Evolutionary conservation across 53 echinoderm and acorn worm genomes (phyloP).

Genomic region (Astropecten irregularis): DNA sequence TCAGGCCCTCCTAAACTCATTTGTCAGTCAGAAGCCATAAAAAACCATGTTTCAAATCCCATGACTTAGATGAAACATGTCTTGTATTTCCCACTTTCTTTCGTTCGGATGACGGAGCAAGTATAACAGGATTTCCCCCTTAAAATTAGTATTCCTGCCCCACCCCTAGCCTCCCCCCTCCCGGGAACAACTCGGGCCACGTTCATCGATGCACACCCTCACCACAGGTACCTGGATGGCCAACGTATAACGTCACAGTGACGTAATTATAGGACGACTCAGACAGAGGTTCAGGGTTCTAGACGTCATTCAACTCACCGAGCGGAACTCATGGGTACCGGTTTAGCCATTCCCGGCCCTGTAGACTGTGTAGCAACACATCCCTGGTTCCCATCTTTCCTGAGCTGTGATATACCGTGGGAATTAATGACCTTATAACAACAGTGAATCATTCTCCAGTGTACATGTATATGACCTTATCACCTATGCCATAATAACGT

Average conservation of each 20-base stretch:
- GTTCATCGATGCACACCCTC: no score
- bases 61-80: no score
- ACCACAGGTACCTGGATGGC: not conserved
- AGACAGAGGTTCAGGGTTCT: not conserved
- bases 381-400: slow-evolving; percentile 35
- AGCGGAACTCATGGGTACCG: not conserved
- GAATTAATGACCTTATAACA: slow-evolving; percentile 35
- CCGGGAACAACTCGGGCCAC: no score
- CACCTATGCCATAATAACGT: no score
- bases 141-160: not conserved
- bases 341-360: not conserved
- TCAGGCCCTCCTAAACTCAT: no score
- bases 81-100: no score
- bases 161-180: slow-evolving; percentile 9
- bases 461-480: no score
- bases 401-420: slow-evolving; percentile 3
- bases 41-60: no score
- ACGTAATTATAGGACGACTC: slow-evolving; percentile 16
- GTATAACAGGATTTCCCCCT: slow-evolving; percentile 15
- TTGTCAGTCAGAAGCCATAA: no score
- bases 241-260: slow-evolving; percentile 26
- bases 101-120: not conserved
- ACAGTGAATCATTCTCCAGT: slow-evolving; percentile 39
- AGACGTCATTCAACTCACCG: slow-evolving; percentile 13
- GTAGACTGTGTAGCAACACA: slow-evolving; percentile 6